Conservation (phyloP, 2,113 vertebrate genomes). For the Potamarius usumacintae region DNA sequence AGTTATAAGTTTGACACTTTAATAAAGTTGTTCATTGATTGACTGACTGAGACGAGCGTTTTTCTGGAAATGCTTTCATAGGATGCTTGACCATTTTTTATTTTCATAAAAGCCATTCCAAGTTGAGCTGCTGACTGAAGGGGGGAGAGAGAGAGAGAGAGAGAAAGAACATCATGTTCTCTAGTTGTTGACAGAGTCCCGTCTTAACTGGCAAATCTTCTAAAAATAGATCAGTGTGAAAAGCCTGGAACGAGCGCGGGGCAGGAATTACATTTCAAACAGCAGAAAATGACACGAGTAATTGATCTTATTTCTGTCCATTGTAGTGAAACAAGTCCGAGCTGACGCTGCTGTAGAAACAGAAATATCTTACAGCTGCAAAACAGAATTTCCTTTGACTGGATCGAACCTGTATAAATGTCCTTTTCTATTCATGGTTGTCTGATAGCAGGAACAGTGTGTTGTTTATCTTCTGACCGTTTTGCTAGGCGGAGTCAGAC, state of each 20-base stretch:
- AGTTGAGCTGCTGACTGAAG: not conserved
- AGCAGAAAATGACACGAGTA: not conserved
- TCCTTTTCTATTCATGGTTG: not conserved
- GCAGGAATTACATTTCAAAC: not conserved
- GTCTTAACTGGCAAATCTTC: not conserved
- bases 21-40: no score
- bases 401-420: not conserved
- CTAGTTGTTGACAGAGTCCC: not conserved
- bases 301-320: not conserved
- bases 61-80: not conserved
- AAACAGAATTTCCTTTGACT: not conserved
- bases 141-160: no score
- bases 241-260: not conserved
- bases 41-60: no score
- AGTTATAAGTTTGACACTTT: no score
- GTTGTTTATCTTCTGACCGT: not conserved
- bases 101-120: not conserved
- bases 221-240: not conserved
- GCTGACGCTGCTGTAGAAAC: not conserved
- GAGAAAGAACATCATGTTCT: not conserved
- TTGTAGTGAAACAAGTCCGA: not conserved
- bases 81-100: not conserved
- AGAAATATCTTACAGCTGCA: not conserved
- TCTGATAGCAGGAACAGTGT: not conserved
- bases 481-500: not conserved